These are phyloP conservation scores for Chrysina gloriosa DNA, from an alignment of 2,888 invertebrate species.

Conservation along the genomic window DNA sequence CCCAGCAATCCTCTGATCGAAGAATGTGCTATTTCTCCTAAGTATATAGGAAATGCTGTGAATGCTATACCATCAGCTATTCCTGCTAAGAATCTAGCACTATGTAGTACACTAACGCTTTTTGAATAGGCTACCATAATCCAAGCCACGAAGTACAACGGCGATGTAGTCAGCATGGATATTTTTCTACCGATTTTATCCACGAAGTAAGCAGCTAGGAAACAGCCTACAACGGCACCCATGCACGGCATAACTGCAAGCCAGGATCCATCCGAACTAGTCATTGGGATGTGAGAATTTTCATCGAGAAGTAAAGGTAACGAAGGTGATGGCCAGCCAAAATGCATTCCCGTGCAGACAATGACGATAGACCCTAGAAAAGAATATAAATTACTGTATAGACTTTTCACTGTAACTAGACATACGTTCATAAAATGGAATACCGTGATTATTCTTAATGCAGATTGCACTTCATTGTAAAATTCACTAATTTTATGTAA, in stretches of 20 bases:
- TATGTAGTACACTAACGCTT: slow-evolving; percentile 69
- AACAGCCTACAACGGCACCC: slow-evolving; percentile 73
- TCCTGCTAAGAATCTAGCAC: slow-evolving; percentile 70
- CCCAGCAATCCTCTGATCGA: slow-evolving; percentile 71
- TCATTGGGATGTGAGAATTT: slow-evolving; percentile 67
- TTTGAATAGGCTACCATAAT: slow-evolving; percentile 71
- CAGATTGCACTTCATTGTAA: too few species aligned
- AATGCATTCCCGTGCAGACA: slow-evolving; percentile 61
- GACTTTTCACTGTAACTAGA: too few species aligned
- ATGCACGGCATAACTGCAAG: slow-evolving; percentile 74
- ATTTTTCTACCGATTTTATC: slow-evolving; percentile 75
- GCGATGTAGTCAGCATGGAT: slow-evolving; percentile 71
- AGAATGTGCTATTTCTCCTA: slow-evolving; percentile 71
- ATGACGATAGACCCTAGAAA: slow-evolving; percentile 59
- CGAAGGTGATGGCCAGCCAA: slow-evolving; percentile 73
- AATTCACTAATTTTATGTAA: too few species aligned
- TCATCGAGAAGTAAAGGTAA: slow-evolving; percentile 66
- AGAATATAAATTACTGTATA: too few species aligned
- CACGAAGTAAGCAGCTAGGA: slow-evolving; percentile 73
- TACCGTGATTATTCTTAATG: too few species aligned
- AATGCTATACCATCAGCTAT: slow-evolving; percentile 66
- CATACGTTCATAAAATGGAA: too few species aligned
- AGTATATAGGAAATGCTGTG: slow-evolving; percentile 69
- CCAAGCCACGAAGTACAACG: slow-evolving; percentile 75
- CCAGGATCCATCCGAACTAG: slow-evolving; percentile 70